Percentiles rank a stretch among this genome's conserved stretches.
phyloP scores from a whole-genome alignment of 2,113 vertebrate species.

The Oryzias melastigma region DNA sequence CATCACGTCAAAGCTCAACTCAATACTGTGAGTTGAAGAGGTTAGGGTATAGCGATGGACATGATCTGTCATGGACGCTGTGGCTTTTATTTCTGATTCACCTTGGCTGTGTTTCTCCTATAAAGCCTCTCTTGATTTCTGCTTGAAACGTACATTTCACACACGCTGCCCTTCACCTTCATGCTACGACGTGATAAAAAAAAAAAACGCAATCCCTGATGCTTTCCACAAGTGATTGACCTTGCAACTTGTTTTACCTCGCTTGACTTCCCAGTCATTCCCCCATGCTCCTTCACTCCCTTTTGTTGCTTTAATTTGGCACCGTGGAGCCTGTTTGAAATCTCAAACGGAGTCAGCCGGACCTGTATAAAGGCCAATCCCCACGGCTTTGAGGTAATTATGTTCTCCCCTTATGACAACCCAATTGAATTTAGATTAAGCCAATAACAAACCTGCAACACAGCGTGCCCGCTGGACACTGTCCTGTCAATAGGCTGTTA shows the following conservation, averaged over 20 bases:
- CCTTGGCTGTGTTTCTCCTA: background rate
- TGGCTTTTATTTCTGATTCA: no score
- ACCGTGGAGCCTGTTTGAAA: conserved; percentile 9
- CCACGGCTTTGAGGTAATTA: conserved; percentile 57
- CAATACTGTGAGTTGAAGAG: background rate
- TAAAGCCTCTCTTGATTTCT: background rate
- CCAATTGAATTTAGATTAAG: conserved; percentile 63
- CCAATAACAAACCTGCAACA: conserved; percentile 45
- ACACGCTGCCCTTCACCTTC: background rate
- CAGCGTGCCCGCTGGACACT: conserved; percentile 28
- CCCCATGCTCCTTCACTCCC: background rate
- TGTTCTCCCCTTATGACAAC: conserved; percentile 48
- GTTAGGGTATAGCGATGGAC: background rate
- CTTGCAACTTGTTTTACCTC: conserved; percentile 12
- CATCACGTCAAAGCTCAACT: conserved; percentile 21
- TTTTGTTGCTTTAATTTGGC: conserved; percentile 29
- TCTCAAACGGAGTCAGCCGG: conserved; percentile 28
- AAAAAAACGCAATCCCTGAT: no score
- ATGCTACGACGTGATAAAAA: background rate
- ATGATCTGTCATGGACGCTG: no score
- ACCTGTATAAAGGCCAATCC: conserved; percentile 37
- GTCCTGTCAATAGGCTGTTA: conserved; percentile 51
- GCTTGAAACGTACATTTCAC: background rate
- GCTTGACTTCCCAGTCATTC: conserved; percentile 3
- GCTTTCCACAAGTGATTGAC: background rate